Evolutionary conservation across 2,797 vertebrate genomes (phyloP), one percentile per base, ranked within the genome.

Genomic region (Pampus argenteus): DNA sequence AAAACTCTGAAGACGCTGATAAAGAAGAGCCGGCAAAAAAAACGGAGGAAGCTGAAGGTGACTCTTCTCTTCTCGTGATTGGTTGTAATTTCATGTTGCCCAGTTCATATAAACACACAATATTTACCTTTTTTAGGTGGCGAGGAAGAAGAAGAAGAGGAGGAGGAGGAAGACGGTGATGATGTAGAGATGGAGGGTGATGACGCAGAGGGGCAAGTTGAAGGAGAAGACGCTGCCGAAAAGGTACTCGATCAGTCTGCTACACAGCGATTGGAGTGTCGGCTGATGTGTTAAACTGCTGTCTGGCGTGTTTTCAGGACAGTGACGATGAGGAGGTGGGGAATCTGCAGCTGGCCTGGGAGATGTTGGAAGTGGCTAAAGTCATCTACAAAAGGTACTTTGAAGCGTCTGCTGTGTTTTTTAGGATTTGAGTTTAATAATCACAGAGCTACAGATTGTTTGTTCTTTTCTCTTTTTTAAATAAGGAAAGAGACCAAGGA

Each of bases 301-400:
- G 11, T 9, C 3, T 0, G 4, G 2, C 9, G 7, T 38, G 7
- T 68, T 28, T 22, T 75, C 88, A 97, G 95, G 97, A 97, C 74
- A 95, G 94, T 23, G 96, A 98, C 14, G 93, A 94, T 0, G 91
- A 93, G 38, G 97, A 98, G 82, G 94, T 99, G 85, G 97, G 96
- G 10, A 99, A 97, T 87, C 95, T 99, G 78, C 98, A 99, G 88
- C 91, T 99, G 72, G 97, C 98, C 72, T 99, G 98, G 98, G 98
- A 99, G 91, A 98, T 99, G 97, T 65, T 99, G 87, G 98, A 99
- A 84, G 92, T 99, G 8, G 96, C 97, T 23, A 99, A 99, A 92
- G 94, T 97, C 3, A 99, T 99, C 88, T 99, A 97, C 79, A 97
- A 95, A 92, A 97, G 98, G 98, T 98, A 91, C 59, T 0, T 0